phyloP scores from a whole-genome alignment of 2,113 vertebrate genomes.

The Sinocyclocheilus maitianheensis region DNA sequence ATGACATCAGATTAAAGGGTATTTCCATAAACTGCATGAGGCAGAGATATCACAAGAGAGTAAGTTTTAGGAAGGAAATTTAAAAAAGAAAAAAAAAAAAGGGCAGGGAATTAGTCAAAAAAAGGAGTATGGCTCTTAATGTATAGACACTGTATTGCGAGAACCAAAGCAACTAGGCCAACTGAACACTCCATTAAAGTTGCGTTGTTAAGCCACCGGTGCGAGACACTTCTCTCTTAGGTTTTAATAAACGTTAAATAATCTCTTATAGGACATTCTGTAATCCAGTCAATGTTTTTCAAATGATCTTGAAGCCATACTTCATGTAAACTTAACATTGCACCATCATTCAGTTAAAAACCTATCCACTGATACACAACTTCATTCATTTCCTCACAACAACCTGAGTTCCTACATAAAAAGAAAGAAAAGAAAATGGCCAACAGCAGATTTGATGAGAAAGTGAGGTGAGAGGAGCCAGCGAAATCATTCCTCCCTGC shows the following conservation, averaged over 20 bases:
- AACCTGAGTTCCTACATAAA: slow-evolving; percentile 71
- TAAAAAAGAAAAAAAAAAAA: neutral
- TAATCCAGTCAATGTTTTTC: slow-evolving; percentile 36
- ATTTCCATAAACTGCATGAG: slow-evolving; percentile 26
- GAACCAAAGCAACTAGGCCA: slow-evolving; percentile 29
- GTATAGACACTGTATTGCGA: slow-evolving; percentile 41
- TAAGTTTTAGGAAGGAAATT: neutral
- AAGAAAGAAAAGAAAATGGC: slow-evolving; percentile 51
- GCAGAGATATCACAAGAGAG: slow-evolving; percentile 12
- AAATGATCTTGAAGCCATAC: slow-evolving; percentile 39
- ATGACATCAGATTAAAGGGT: slow-evolving; percentile 56
- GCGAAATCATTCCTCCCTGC: slow-evolving; percentile 14
- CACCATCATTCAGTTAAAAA: slow-evolving; percentile 46
- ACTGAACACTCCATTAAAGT: slow-evolving; percentile 36
- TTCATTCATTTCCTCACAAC: slow-evolving; percentile 60
- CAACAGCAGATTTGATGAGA: slow-evolving; percentile 39
- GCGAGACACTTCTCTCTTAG: slow-evolving; percentile 14
- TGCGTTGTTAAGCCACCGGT: slow-evolving; percentile 25
- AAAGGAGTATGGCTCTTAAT: slow-evolving; percentile 26
- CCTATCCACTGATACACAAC: slow-evolving; percentile 52
- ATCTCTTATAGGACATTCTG: slow-evolving; percentile 37
- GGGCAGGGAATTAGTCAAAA: slow-evolving; percentile 4
- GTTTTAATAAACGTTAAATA: slow-evolving; percentile 38
- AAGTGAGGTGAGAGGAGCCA: slow-evolving; percentile 49
- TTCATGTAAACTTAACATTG: slow-evolving; percentile 34